These are phyloP conservation scores for Drosophila subquinaria DNA, from an alignment of 2,888 invertebrate species.

Conservation along the genomic window DNA sequence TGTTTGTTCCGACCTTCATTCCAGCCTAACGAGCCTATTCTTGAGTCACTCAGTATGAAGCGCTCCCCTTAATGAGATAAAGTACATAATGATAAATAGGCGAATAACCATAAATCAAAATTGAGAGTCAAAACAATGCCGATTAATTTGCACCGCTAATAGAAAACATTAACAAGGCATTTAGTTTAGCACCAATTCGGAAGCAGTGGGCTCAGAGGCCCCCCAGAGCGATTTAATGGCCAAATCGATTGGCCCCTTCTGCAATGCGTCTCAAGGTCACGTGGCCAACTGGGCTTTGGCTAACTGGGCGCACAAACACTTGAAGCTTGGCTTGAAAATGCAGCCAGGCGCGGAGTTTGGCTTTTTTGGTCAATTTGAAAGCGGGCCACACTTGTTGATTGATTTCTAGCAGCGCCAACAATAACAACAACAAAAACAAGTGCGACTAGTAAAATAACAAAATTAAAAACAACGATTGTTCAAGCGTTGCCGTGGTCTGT, in stretches of 20 bases:
- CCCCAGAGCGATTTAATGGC: constrained; percentile 37
- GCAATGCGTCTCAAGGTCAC: constrained; percentile 66
- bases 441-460: constrained; percentile 16
- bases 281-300: constrained; percentile 24
- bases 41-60: background rate
- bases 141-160: constrained; percentile 34
- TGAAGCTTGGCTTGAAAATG: constrained; percentile 55
- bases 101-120: constrained; percentile 41
- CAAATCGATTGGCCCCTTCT: constrained; percentile 30
- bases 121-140: constrained; percentile 32
- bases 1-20: constrained; percentile 22
- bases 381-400: constrained; percentile 78
- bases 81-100: constrained; percentile 11
- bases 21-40: constrained; percentile 38
- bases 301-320: constrained; percentile 45
- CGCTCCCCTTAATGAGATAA: constrained; percentile 17
- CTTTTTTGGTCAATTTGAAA: constrained; percentile 66
- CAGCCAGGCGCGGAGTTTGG: constrained; percentile 63
- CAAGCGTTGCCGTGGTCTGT: constrained; percentile 51
- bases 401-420: constrained; percentile 55
- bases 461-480: constrained; percentile 37
- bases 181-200: constrained; percentile 62
- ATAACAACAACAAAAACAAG: constrained; percentile 21
- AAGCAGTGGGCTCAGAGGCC: constrained; percentile 47
- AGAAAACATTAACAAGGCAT: constrained; percentile 51